Evolutionary conservation across 1,140 invertebrate species (phyloP).

Genomic region (Maconellicoccus hirsutus): DNA sequence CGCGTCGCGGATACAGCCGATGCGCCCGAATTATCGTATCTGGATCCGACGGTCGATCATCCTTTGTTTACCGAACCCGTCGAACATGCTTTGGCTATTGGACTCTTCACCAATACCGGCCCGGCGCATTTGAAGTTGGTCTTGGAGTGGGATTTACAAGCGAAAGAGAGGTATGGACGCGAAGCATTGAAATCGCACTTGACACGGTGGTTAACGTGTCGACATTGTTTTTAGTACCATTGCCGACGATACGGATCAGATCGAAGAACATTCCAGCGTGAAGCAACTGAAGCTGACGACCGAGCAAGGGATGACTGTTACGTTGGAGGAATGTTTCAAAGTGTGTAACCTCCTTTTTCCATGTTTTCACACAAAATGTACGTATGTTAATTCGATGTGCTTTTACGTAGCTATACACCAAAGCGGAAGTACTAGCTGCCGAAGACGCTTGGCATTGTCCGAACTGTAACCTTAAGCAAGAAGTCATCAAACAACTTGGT

Average conservation of each 20-base stretch:
- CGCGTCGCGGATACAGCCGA: constrained; percentile 47
- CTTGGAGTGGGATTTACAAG: constrained; percentile 68
- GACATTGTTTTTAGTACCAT: constrained; percentile 37
- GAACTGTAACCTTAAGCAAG: constrained; percentile 81
- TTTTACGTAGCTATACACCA: constrained; percentile 74
- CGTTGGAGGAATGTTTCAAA: constrained; percentile 83
- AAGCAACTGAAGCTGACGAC: constrained; percentile 46
- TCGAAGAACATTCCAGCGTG: constrained; percentile 70
- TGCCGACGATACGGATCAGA: constrained; percentile 52
- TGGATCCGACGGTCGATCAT: constrained; percentile 70
- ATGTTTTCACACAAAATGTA: background rate
- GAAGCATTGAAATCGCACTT: no score
- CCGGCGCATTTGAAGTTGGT: constrained; percentile 78
- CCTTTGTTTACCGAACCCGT: constrained; percentile 83
- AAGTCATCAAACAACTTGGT: constrained; percentile 84
- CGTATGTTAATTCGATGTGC: no score
- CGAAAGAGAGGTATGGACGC: constrained; percentile 37
- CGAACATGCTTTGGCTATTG: constrained; percentile 67
- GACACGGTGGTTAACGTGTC: no score
- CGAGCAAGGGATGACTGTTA: constrained; percentile 51
- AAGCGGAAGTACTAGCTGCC: constrained; percentile 76
- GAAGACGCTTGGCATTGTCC: constrained; percentile 93
- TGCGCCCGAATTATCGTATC: constrained; percentile 43
- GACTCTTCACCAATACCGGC: constrained; percentile 41
- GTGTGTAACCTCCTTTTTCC: constrained; percentile 33